Evolutionary conservation across 2,888 invertebrate species (phyloP).

Genomic region (Ochropleura leucogaster): DNA sequence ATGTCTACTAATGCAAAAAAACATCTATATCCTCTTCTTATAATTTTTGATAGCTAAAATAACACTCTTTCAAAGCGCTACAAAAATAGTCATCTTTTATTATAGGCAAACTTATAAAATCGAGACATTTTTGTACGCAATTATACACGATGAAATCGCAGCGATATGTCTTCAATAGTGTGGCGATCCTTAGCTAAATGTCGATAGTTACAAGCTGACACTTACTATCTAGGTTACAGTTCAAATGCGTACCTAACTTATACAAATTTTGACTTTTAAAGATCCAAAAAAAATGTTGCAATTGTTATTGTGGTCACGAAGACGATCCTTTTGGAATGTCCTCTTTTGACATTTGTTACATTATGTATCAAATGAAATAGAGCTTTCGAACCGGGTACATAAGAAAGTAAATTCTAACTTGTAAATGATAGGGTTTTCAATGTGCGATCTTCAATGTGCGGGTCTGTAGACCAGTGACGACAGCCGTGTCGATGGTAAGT

Average conservation of each 20-base stretch:
- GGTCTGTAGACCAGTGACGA: too few relatives aligned
- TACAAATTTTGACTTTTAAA: constrained; percentile 51
- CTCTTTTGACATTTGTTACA: constrained; percentile 20
- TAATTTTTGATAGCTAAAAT: too few relatives aligned
- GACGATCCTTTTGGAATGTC: constrained; percentile 44
- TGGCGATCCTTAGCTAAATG: constrained; percentile 1
- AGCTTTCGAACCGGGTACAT: too few relatives aligned
- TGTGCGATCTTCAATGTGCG: too few relatives aligned
- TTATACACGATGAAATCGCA: constrained; percentile 10
- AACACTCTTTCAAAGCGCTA: too few relatives aligned
- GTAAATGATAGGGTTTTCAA: too few relatives aligned
- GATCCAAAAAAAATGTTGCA: constrained; percentile 31
- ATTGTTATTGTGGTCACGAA: constrained; percentile 48
- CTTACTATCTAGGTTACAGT: constrained; percentile 15
- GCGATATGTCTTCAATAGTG: constrained; percentile 28
- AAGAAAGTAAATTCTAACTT: too few relatives aligned
- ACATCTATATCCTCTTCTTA: too few relatives aligned
- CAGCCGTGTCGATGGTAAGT: too few relatives aligned
- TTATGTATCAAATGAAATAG: neutral
- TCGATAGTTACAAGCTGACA: neutral
- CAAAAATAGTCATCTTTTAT: too few relatives aligned
- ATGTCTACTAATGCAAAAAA: too few relatives aligned
- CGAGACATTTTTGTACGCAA: neutral
- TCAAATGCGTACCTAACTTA: constrained; percentile 3
- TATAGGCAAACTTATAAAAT: too few relatives aligned